Evolutionary conservation across 2,888 invertebrate species (phyloP).

Genomic region (Ennomos erosarius): DNA sequence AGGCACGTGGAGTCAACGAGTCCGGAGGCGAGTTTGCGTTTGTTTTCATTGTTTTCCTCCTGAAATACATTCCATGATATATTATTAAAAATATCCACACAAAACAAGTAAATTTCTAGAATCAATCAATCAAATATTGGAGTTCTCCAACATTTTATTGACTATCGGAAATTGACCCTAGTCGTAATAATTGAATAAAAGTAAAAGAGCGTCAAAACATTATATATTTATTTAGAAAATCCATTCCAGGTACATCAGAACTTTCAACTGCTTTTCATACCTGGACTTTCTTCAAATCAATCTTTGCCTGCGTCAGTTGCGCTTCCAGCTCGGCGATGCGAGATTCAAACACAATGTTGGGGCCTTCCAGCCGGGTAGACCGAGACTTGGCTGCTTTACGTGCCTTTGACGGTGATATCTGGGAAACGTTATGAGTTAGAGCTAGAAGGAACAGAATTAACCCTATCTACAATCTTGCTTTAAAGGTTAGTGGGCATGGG

Average conservation of each 20-base stretch:
- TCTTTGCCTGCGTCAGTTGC: conserved; percentile 90
- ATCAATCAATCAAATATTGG: too few relatives aligned
- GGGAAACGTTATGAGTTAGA: conserved; percentile 11
- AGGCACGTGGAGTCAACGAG: conserved; percentile 84
- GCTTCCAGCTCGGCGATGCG: conserved; percentile 94
- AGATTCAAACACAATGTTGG: conserved; percentile 93
- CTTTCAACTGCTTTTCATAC: conserved; percentile 56
- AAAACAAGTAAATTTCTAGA: too few relatives aligned
- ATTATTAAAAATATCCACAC: too few relatives aligned
- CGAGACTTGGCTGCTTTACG: conserved; percentile 63
- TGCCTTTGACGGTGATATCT: conserved; percentile 67
- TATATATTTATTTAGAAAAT: too few relatives aligned
- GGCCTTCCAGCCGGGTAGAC: conserved; percentile 86
- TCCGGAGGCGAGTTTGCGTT: conserved; percentile 78
- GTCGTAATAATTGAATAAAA: too few relatives aligned
- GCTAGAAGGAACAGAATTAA: too few relatives aligned
- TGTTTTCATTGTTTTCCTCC: conserved; percentile 82
- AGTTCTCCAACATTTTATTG: too few relatives aligned
- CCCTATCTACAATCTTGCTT: too few relatives aligned
- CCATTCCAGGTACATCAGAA: too few relatives aligned
- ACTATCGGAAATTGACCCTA: too few relatives aligned
- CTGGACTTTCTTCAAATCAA: conserved; percentile 90
- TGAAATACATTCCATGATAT: conserved; percentile 39
- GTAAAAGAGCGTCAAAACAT: too few relatives aligned
- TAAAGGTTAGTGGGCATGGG: too few relatives aligned